These are phyloP conservation scores for Caenorhabditis virilis DNA, from an alignment of 2,888 invertebrate genomes.

Conservation along the genomic window DNA sequence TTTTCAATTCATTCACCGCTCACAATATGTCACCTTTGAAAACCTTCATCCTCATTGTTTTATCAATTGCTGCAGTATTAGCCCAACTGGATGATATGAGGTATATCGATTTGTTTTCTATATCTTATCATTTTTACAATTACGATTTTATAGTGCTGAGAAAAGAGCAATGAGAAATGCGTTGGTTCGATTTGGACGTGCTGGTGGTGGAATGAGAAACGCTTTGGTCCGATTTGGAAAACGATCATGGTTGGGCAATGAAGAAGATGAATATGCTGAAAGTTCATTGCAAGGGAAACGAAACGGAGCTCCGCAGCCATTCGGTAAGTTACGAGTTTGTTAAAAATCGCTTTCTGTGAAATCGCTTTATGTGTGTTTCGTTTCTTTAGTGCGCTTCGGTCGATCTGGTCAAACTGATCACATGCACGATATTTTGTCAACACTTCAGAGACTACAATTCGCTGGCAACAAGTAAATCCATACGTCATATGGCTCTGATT, in stretches of 20 bases:
- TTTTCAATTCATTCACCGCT: no score
- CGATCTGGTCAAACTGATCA: conserved; percentile 57
- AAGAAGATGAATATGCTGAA: conserved; percentile 38
- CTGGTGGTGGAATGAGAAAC: conserved; percentile 55
- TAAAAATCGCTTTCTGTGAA: conserved; percentile 13
- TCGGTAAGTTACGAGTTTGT: conserved; percentile 36
- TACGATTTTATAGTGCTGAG: conserved; percentile 42
- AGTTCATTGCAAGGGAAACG: conserved; percentile 51
- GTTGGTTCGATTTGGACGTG: conserved; percentile 57
- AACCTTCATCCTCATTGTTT: conserved; percentile 25
- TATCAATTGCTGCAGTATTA: conserved; percentile 26
- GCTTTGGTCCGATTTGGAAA: conserved; percentile 61
- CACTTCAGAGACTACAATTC: conserved; percentile 51
- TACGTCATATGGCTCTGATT: no score
- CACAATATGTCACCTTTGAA: conserved; percentile 30
- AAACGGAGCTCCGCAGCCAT: conserved; percentile 59
- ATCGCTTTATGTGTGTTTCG: no score
- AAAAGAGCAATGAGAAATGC: conserved; percentile 62
- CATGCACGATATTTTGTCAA: conserved; percentile 59
- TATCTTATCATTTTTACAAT: not conserved
- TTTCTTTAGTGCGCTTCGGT: conserved; percentile 61
- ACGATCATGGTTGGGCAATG: conserved; percentile 34
- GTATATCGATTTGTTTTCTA: conserved; percentile 2
- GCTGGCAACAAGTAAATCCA: conserved; percentile 37
- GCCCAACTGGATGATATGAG: conserved; percentile 40